Percentiles rank a stretch among this genome's conserved stretches.
These are phyloP conservation scores for Peucedramus taeniatus DNA, from an alignment of 2,113 vertebrate genomes.

Conservation along the genomic window DNA sequence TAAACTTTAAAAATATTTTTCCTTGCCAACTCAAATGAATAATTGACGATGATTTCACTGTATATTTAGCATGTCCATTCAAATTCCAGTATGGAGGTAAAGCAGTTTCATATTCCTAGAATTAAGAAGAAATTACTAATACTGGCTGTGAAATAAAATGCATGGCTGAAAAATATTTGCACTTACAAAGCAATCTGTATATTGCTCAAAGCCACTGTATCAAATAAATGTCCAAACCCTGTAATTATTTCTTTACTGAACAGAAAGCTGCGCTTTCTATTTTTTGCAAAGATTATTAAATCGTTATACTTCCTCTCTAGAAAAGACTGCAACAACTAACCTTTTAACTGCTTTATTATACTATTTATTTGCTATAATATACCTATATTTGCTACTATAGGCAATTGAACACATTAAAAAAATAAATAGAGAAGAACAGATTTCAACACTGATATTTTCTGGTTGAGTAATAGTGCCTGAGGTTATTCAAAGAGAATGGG, in stretches of 20 bases:
- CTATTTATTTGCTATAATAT: not conserved
- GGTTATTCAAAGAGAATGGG: not conserved
- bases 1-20: constrained; percentile 68
- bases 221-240: not conserved
- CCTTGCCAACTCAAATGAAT: constrained; percentile 69
- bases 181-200: not conserved
- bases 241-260: not conserved
- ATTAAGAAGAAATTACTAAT: not conserved
- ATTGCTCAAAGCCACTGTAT: not conserved
- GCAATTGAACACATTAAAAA: not conserved
- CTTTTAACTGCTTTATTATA: not conserved
- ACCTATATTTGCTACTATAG: not conserved
- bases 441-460: constrained; percentile 14
- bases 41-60: constrained; percentile 45
- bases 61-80: not conserved
- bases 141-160: not conserved
- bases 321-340: not conserved
- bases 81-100: not conserved
- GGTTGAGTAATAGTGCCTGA: not conserved
- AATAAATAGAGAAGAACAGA: not conserved
- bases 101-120: not conserved
- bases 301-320: not conserved
- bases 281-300: not conserved
- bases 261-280: not conserved
- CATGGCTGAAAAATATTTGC: not conserved